Conservation (phyloP, 2,888 invertebrate genomes). For the Myopa tessellatipennis region DNA sequence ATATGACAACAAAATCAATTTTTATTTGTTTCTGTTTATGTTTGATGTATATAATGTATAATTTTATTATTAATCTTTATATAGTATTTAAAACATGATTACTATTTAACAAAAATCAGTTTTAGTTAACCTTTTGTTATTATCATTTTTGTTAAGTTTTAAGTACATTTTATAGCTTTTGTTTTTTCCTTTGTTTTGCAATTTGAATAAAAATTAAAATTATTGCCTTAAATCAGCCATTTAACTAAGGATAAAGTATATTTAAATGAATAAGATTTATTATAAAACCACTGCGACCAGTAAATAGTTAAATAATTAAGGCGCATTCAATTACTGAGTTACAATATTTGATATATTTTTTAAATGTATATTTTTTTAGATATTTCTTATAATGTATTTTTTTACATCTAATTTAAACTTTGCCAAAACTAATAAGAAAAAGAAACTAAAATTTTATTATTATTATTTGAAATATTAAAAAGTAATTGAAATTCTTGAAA, state of each 20-base stretch:
- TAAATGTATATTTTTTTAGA: not conserved
- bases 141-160: conserved; percentile 1
- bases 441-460: not conserved
- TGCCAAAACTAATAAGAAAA: not conserved
- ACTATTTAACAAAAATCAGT: conserved; percentile 30
- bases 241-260: not conserved
- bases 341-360: not conserved
- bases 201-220: conserved; percentile 21
- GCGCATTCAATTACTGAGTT: not conserved
- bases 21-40: conserved; percentile 12
- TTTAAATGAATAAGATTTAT: not conserved
- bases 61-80: conserved; percentile 19
- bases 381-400: not conserved
- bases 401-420: not conserved
- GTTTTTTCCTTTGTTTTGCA: not conserved
- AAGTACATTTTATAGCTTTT: conserved; percentile 32
- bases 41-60: conserved; percentile 17
- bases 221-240: not conserved
- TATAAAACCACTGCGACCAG: not conserved
- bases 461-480: too few relatives aligned
- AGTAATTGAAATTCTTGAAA: too few relatives aligned
- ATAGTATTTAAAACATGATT: conserved; percentile 14
- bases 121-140: conserved; percentile 18
- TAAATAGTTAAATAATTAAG: not conserved
- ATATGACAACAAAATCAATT: conserved; percentile 28